Evolutionary conservation across 2,888 invertebrate genomes (phyloP).

Genomic region (Drosophila mercatorum): DNA sequence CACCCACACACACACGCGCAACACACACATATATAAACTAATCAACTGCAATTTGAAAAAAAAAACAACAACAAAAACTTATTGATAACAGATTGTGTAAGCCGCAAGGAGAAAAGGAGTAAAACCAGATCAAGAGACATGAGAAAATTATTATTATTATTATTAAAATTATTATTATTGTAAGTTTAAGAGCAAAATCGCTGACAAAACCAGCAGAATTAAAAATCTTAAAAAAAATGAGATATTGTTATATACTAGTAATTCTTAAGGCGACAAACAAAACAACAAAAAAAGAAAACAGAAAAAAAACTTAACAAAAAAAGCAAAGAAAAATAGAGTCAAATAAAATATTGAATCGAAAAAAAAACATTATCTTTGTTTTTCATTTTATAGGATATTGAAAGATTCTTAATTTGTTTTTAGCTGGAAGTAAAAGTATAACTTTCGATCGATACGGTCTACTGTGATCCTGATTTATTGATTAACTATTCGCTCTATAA

Average conservation of each 20-base stretch:
- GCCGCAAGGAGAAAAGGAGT: slow-evolving; percentile 62
- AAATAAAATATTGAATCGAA: slow-evolving; percentile 79
- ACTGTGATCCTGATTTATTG: too few species aligned
- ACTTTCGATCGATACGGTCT: too few species aligned
- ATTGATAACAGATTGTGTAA: slow-evolving; percentile 54
- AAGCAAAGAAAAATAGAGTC: slow-evolving; percentile 75
- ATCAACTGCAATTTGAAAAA: slow-evolving; percentile 59
- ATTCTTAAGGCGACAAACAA: slow-evolving; percentile 80
- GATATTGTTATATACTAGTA: slow-evolving; percentile 83
- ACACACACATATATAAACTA: slow-evolving; percentile 35
- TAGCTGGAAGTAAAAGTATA: not conserved
- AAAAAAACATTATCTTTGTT: slow-evolving; percentile 30
- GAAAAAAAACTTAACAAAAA: slow-evolving; percentile 70
- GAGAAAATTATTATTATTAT: slow-evolving; percentile 76
- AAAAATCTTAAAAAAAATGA: slow-evolving; percentile 81
- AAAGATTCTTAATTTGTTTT: not conserved
- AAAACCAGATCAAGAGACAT: slow-evolving; percentile 76
- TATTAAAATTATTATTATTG: slow-evolving; percentile 69
- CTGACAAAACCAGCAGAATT: slow-evolving; percentile 82
- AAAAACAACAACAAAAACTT: slow-evolving; percentile 10
- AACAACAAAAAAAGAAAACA: slow-evolving; percentile 64
- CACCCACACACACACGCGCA: slow-evolving; percentile 40
- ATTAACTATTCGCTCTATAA: not conserved
- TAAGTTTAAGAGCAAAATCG: slow-evolving; percentile 81
- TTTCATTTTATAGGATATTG: not conserved